phyloP scores from a whole-genome alignment of 2,113 vertebrate species.

The Rhabdornis inornatus region DNA sequence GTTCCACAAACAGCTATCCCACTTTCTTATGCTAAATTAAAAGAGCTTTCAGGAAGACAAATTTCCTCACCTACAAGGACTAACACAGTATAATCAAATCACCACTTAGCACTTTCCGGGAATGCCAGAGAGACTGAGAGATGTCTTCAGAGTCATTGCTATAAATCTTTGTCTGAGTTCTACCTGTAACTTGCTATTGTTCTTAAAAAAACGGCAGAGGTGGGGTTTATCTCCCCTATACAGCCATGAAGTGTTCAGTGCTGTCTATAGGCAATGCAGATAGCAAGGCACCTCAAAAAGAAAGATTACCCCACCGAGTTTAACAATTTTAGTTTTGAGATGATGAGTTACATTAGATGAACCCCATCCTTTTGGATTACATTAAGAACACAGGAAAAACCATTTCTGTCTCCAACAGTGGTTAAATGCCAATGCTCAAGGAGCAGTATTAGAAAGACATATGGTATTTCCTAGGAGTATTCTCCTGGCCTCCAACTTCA shows the following conservation, averaged over 20 bases:
- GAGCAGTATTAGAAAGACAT: neutral
- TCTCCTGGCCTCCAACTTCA: neutral
- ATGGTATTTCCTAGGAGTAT: fast-evolving
- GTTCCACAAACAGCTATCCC: neutral
- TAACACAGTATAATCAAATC: neutral
- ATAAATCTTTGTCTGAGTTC: neutral
- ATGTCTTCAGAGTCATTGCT: neutral
- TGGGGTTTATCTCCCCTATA: neutral
- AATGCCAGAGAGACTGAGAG: neutral
- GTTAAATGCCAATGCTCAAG: neutral
- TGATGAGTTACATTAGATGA: neutral
- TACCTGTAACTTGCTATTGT: neutral
- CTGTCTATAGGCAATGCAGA: neutral
- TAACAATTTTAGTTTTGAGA: neutral
- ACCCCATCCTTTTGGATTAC: neutral
- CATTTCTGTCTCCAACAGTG: neutral
- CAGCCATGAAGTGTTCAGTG: neutral
- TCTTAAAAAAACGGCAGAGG: neutral
- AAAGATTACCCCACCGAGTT: neutral
- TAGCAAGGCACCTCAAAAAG: neutral
- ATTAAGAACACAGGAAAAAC: neutral
- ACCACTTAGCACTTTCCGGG: neutral
- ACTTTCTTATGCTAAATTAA: neutral
- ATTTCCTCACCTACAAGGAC: neutral
- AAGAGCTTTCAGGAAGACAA: neutral